Base-by-base conservation (phyloP, 1,140 invertebrate genomes). In the Penaeus chinensis region DNA sequence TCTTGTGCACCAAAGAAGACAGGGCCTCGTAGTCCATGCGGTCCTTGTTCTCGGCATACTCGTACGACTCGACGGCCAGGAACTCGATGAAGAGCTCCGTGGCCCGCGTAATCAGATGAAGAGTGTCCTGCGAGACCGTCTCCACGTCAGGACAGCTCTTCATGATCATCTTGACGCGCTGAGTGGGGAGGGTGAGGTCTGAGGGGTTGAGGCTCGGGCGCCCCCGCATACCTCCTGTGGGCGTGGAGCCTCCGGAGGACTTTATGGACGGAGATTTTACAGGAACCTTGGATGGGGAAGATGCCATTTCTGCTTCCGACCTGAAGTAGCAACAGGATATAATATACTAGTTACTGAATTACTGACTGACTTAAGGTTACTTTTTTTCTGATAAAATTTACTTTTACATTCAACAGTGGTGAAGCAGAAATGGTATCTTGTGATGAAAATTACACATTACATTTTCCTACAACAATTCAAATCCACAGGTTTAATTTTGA, bases 91-190 rank as follows among this genome's bases (percentile, higher is more conserved):
- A 90, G 61, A 90, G 65, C 76, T 90, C 89, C 7, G 89, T 90
- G 16, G 89, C 87, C 20, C 81, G 82, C 27, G 89, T 87, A 32
- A 90, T 84, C 24, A 89, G 74, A 60, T 90, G 87, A 3, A 90
- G 83, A 0, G 84, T 79, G 60, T 90, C 89, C 60, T 90, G 89
- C 10, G 80, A 81, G 16, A 90, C 89, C 20, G 74, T 87, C 80
- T 90, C 89, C 13, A 90, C 89, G 74, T 90, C 87, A 22, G 89
- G 89, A 84, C 89, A 90, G 80, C 87, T 90, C 80, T 90, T 90
- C 89, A 90, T 90, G 42, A 90, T 90, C 89, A 90, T 90, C 80
- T 90, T 90, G 78, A 90, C 84, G 0, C 89, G 84, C 22, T 89
- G 87, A 20, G 85, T 83, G 1, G 89, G 89, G 24, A 90, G 87